phyloP scores from a whole-genome alignment of 2,113 vertebrate genomes.

The Anthoscopus minutus region DNA sequence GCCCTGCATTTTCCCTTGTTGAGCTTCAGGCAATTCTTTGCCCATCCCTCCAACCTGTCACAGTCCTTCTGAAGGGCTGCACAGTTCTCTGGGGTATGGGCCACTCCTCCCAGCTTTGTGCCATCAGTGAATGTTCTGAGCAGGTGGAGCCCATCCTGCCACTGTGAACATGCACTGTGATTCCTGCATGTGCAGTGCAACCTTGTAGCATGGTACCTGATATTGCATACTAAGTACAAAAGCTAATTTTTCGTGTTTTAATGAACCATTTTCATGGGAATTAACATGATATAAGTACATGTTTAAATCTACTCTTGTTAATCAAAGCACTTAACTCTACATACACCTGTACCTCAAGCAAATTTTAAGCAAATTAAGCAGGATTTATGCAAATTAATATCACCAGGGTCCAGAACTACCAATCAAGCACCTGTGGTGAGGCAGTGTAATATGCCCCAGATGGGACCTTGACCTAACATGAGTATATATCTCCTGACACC shows the following conservation, averaged over 20 bases:
- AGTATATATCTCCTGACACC: neutral
- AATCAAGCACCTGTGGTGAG: neutral
- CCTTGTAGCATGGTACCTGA: neutral
- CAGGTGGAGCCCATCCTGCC: neutral
- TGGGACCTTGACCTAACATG: neutral
- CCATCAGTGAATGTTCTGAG: neutral
- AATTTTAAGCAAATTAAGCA: neutral
- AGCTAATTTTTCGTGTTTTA: neutral
- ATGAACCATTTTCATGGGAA: neutral
- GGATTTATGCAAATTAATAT: constrained; percentile 8
- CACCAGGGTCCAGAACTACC: neutral
- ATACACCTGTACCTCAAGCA: neutral
- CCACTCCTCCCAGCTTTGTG: neutral
- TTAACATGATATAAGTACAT: neutral
- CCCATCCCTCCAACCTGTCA: neutral
- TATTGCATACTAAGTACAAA: neutral
- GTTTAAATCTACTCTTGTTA: neutral
- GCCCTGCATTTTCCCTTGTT: neutral
- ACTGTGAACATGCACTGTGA: fast-evolving
- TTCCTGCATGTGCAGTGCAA: too few relatives aligned
- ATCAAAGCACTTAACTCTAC: neutral
- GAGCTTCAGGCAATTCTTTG: neutral
- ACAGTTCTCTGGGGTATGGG: neutral
- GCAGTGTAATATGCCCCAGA: neutral
- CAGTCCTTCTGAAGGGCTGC: neutral